phyloP scores from a whole-genome alignment of 2,113 vertebrate species.

The Gallinago jamesoni region DNA sequence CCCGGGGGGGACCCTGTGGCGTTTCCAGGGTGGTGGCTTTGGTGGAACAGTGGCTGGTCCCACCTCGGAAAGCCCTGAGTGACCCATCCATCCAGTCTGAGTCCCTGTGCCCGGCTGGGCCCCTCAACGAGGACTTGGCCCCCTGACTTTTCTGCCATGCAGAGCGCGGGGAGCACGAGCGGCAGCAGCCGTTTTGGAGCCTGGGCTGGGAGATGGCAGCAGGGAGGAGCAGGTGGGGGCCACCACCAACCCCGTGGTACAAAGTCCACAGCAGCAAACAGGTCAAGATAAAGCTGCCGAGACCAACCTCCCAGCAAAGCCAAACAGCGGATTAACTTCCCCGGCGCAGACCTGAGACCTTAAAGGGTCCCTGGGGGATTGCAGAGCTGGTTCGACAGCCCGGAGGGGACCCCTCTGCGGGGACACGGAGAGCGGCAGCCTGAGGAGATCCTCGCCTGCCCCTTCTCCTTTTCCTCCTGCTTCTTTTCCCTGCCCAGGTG shows the following conservation, averaged over 20 bases:
- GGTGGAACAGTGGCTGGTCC: background rate
- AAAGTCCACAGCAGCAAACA: background rate
- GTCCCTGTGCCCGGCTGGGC: background rate
- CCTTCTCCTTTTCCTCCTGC: background rate
- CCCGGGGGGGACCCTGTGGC: background rate
- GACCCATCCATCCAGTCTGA: background rate
- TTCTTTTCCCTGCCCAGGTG: background rate
- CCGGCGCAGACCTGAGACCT: background rate
- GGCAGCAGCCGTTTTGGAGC: background rate
- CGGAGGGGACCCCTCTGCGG: rapidly evolving
- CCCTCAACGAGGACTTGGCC: background rate
- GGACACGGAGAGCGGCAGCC: rapidly evolving
- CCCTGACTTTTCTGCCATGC: rapidly evolving
- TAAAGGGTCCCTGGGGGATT: background rate
- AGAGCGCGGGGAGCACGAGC: background rate
- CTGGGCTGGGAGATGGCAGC: background rate
- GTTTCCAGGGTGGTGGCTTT: background rate
- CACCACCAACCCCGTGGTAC: background rate
- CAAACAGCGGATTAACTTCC: background rate
- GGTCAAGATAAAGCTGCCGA: background rate
- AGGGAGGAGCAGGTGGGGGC: background rate
- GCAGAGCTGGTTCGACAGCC: background rate
- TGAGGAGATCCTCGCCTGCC: background rate
- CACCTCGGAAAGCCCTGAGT: background rate
- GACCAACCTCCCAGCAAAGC: background rate